Conservation (phyloP, 2,797 vertebrate species). For the Danio kyathit region DNA sequence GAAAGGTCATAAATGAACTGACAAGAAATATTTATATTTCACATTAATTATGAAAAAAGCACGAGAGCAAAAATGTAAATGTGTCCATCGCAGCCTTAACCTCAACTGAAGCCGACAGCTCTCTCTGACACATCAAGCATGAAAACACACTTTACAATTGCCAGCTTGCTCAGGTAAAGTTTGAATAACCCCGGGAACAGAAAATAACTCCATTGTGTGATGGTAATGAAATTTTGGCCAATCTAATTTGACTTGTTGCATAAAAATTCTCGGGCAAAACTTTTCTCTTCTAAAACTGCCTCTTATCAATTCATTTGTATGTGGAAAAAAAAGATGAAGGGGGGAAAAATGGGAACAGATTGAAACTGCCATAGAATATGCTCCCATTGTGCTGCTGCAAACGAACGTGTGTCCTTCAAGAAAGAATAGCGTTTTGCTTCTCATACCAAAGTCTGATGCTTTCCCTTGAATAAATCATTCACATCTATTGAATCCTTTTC, state of each 20-base stretch:
- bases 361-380: constrained; percentile 73
- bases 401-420: constrained; percentile 76
- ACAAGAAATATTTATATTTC: constrained; percentile 81
- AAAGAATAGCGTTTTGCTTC: constrained; percentile 76
- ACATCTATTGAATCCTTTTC: constrained; percentile 83
- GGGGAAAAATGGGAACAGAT: constrained; percentile 66
- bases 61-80: constrained; percentile 81
- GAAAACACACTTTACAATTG: constrained; percentile 73
- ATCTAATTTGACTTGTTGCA: constrained; percentile 50
- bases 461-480: constrained; percentile 83
- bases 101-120: constrained; percentile 78
- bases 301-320: constrained; percentile 72
- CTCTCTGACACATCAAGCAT: constrained; percentile 72
- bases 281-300: constrained; percentile 42
- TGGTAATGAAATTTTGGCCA: constrained; percentile 30
- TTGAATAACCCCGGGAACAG: constrained; percentile 57
- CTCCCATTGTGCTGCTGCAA: constrained; percentile 70
- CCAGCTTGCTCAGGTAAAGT: constrained; percentile 38
- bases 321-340: constrained; percentile 30
- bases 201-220: constrained; percentile 57
- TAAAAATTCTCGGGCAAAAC: constrained; percentile 46
- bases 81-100: constrained; percentile 81
- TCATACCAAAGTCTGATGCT: constrained; percentile 78
- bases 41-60: constrained; percentile 77
- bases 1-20: constrained; percentile 84